Base-by-base conservation (phyloP, 2,797 vertebrate genomes). In the Jordanella pulchra region DNA sequence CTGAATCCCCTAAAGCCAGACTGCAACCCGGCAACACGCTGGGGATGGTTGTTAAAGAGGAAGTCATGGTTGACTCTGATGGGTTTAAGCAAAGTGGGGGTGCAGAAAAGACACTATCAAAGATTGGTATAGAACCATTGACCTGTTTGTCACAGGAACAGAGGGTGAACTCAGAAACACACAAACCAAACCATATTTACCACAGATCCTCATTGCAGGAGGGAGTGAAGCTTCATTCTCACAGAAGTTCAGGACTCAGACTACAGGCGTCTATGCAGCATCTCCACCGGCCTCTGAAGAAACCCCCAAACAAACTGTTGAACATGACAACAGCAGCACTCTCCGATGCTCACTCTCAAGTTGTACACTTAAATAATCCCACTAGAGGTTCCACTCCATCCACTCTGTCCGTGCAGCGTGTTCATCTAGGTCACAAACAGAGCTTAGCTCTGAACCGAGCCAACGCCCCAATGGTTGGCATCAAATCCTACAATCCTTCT, bases 31-130 rank as follows among this genome's bases (percentile, higher is more conserved):
- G 51, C 4, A 75, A 80, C 12, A 23, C 67, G 3, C 79, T 80
- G 51, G 83, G 73, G 2, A 77, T 90, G 63, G 71, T 81, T 2
- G 74, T 95, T 70, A 95, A 95, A 77, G 90, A 93, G 80, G 94
- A 94, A 67, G 84, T 92, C 13, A 70, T 87, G 23, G 76, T 85
- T 1, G 89, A 91, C 65, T 89, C 87, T 63, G 90, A 87, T 5
- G 80, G 68, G 6, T 84, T 81, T 32, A 87, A 86, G 78, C 88
- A 90, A 45, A 81, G 66, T 6, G 71, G 79, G 30, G 73, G 54
- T 14, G 65, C 76, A 67, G 82, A 84, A 25, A 88, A 89, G 32
- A 77, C 85, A 25, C 63, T 25, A 1, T 69, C 61, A 23, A 86
- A 75, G 66, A 67, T 85, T 27, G 76, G 48, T 39, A 68, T 51